Base-by-base conservation (phyloP, 2,888 invertebrate genomes). In the Clivina fossor region DNA sequence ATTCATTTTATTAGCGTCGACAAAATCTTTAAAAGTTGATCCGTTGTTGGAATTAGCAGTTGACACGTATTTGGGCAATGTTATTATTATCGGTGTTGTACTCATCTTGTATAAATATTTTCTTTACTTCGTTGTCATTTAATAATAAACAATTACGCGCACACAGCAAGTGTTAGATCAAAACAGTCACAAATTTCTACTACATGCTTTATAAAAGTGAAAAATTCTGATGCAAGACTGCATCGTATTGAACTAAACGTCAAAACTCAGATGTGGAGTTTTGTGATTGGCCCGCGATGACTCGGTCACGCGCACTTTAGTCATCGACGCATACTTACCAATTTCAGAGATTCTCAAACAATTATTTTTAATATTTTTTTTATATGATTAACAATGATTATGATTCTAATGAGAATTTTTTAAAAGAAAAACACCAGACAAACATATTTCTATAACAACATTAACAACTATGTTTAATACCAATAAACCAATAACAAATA, bases 241-340 rank as follows among this genome's bases (percentile, higher is more conserved):
- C 2, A 7, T n/a, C 4, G 8, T 40, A 49, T 49, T 30, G 38
- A 49, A 28, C 49, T n/a, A 15, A 26, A 38, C 20, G 35, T 33
- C 20, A 43, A 7, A 16, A 8, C 11, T 16, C 15, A 7, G 30
- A 51, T 51, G 51, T 51, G 51, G 51, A 22, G n/a, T 9, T 33
- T 43, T 33, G 18, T 33, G 15, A 51, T 51, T 51, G 51, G 51
- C 11, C 26, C 15, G 30, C 18, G 16, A 22, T 11, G 2, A 74
- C 66, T 7, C 74, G 72, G n/a, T n/a, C n/a, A n/a, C n/a, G n/a
- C n/a, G n/a, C n/a, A n/a, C n/a, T n/a, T n/a, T n/a, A n/a, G n/a
- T n/a, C n/a, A n/a, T n/a, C n/a, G n/a, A n/a, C n/a, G n/a, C n/a
- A n/a, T n/a, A n/a, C n/a, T n/a, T n/a, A n/a, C n/a, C n/a, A n/a